Evolutionary conservation across 2,888 invertebrate species (phyloP).

Genomic region (Ligdia adustata): DNA sequence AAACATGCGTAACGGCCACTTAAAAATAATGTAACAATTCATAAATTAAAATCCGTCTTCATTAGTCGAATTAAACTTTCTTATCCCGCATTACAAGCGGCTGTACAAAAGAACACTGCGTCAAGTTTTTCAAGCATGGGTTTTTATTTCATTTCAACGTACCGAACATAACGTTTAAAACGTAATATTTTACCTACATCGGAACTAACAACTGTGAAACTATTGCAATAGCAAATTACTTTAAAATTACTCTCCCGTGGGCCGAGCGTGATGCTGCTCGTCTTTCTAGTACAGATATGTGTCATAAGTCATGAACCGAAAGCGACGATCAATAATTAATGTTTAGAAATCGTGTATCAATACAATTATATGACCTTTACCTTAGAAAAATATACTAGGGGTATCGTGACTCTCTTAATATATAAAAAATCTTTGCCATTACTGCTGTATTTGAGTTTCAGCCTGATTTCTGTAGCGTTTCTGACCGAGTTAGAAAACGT

Average conservation of each 20-base stretch:
- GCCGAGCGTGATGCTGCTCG: constrained; percentile 5
- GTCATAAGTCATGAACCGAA: constrained; percentile 1
- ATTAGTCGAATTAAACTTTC: constrained; percentile 9
- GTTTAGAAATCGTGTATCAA: too few species aligned
- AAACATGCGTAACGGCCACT: neutral
- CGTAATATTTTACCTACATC: constrained; percentile 12
- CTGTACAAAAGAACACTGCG: neutral
- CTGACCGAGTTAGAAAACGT: too few species aligned
- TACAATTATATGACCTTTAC: too few species aligned
- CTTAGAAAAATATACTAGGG: too few species aligned
- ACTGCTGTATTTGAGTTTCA: too few species aligned
- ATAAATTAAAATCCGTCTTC: neutral
- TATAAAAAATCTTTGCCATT: too few species aligned
- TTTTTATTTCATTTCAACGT: too few species aligned
- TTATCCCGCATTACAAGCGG: neutral
- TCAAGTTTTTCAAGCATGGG: too few species aligned
- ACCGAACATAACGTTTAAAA: constrained; percentile 11
- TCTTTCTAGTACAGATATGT: constrained; percentile 1
- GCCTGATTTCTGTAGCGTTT: too few species aligned
- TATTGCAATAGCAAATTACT: constrained; percentile 13
- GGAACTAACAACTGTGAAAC: constrained; percentile 13
- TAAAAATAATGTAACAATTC: neutral
- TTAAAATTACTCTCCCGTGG: constrained; percentile 12
- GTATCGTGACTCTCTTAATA: too few species aligned
- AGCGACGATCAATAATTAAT: neutral